Evolutionary conservation across 1,140 invertebrate genomes (phyloP), one percentile per base, ranked within the genome.

Genomic region (Formica selysi): DNA sequence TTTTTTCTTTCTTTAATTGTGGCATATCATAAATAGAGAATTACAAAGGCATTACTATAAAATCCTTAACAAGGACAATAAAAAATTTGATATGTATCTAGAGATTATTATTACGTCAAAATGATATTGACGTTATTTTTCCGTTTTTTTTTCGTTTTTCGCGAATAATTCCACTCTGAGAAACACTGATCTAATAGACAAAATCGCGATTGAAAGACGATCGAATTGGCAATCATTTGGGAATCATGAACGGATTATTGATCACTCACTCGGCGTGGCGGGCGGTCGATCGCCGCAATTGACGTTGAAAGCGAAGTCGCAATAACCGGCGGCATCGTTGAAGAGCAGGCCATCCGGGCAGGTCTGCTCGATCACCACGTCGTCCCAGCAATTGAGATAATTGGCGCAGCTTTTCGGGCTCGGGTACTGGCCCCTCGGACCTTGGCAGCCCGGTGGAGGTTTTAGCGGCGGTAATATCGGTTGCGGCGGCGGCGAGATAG

Each of bases 321-420:
- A 97, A 78, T 96, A 96, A 54, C 94, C 93, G 1, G 94, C 96
- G n/a, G 95, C 90, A 22, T 94, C 95, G 19, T 96, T 96, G 91
- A 97, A 97, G 0, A 96, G 91, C 0, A 97, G 90, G 11, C 96
- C 96, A 16, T 92, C 91, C 0, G 96, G 96, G 88, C 97, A 97
- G 13, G 95, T 94, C 91, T 97, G 96, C 86, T 97, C 97, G 7
- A 96, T 94, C 0, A 96, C 96, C 59, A 95, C 95, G 1, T 96
- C 97, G 87, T 97, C 97, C 97, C 97, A 97, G 86, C 97, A 97
- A 91, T 97, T 97, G 0, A 97, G 86, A 91, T 96, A 97, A 89
- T 95, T 96, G 32, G 95, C 96, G 90, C 97, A 97, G 11, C 95
- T 95, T 11, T 94, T 96, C 0, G 95, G 94, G 36, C 96, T 96